phyloP scores from a whole-genome alignment of 2,888 invertebrate genomes.

The Drosophila flavopinicola region DNA sequence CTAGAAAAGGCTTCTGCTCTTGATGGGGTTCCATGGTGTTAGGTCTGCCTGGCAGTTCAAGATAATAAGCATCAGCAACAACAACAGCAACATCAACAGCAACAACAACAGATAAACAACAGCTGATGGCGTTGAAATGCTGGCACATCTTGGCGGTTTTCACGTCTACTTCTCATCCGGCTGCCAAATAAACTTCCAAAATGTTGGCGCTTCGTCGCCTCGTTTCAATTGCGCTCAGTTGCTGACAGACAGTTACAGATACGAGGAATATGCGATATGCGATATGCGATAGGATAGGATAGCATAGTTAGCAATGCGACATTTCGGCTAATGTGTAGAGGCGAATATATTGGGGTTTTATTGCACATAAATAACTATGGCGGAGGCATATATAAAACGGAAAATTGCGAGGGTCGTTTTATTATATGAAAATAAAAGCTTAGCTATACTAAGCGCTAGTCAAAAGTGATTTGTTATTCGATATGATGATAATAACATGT shows the following conservation, averaged over 20 bases:
- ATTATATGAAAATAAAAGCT: neutral
- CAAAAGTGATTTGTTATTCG: no score
- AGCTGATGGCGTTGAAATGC: constrained; percentile 59
- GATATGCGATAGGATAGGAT: no score
- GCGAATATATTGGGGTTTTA: constrained; percentile 28
- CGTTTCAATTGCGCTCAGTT: constrained; percentile 49
- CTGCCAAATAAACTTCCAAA: constrained; percentile 77
- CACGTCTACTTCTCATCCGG: constrained; percentile 35
- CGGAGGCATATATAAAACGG: neutral
- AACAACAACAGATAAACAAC: constrained; percentile 44
- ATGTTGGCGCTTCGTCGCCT: constrained; percentile 74
- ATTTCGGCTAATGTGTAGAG: constrained; percentile 27
- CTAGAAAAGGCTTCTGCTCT: constrained; percentile 46
- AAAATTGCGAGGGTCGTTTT: constrained; percentile 11
- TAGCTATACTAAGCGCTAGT: no score
- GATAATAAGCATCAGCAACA: constrained; percentile 64
- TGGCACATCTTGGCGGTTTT: constrained; percentile 54
- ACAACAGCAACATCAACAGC: constrained; percentile 15
- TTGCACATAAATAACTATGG: constrained; percentile 37
- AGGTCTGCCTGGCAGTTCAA: constrained; percentile 40
- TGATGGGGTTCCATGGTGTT: constrained; percentile 27
- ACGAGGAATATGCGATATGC: constrained; percentile 18
- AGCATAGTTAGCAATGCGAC: constrained; percentile 36
- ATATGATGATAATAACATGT: no score
- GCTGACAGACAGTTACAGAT: constrained; percentile 59